Evolutionary conservation across 2,113 vertebrate species (phyloP), one percentile per base, ranked within the genome.

Genomic region (Ifrita kowaldi): DNA sequence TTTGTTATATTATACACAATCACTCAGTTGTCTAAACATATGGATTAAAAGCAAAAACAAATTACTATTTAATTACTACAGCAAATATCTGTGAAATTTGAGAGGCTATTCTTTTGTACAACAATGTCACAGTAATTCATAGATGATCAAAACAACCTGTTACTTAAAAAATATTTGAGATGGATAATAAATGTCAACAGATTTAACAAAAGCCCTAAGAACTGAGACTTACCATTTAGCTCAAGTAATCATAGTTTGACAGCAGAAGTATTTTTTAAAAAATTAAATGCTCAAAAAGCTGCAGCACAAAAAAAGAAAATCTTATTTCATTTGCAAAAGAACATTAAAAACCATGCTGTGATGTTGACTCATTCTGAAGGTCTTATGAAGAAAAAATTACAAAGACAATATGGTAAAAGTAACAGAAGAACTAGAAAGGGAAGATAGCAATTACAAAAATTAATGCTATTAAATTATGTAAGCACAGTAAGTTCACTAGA

Each of bases 41-140:
- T 52, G 67, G 89, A 94, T 95, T 96, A 85, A 87, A 94, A 95
- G 71, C 83, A 96, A 96, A 95, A 97, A 47, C 78, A 91, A 94
- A 91, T 85, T 89, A 60, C 44, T 89, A 33, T 91, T 96, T 96
- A 96, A 96, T 85, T 94, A 95, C 81, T 91, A 70, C 71, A 91
- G 59, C 30, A 97, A 94, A 88, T 91, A 96, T 55, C 63, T 91
- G n/a, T 74, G 84, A 90, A 95, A 80, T 93, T 80, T 91, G 55
- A 96, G 84, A 94, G 81, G 87, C 89, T 90, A 91, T 67, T 93
- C 69, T 91, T 94, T 80, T 69, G 42, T 69, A 82, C 39, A 90
- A 94, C 73, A 55, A 79, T 57, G 65, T 49, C 70, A 83, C 9
- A 69, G 59, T 76, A 96, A 90, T 70, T 79, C 42, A 89, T 2